These are phyloP conservation scores for Proterorhinus semilunaris DNA, from an alignment of 2,113 vertebrate species.

Conservation along the genomic window DNA sequence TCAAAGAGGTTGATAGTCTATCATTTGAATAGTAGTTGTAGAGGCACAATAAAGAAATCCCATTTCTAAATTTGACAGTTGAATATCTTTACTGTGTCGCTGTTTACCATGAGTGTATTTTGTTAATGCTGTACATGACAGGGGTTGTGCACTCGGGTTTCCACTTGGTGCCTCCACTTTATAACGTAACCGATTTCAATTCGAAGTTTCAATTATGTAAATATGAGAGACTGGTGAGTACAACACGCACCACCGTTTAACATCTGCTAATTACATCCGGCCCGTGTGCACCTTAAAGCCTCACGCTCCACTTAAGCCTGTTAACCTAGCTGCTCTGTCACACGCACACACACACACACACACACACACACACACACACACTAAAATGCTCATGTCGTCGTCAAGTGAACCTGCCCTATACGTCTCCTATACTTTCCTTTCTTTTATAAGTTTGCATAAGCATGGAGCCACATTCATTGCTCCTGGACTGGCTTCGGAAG, in stretches of 20 bases:
- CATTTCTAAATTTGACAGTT: too few relatives aligned
- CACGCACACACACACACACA: too few relatives aligned
- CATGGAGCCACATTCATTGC: background rate
- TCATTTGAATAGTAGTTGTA: too few relatives aligned
- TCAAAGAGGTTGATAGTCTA: too few relatives aligned
- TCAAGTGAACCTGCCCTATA: constrained; percentile 15
- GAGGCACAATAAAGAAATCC: too few relatives aligned
- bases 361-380: background rate
- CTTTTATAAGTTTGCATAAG: constrained; percentile 13
- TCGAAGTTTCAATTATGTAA: constrained; percentile 24
- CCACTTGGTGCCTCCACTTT: constrained; percentile 22
- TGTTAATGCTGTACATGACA: constrained; percentile 3
- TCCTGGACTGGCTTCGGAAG: constrained; percentile 26
- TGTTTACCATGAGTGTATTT: background rate
- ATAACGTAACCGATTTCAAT: background rate
- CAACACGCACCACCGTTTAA: constrained; percentile 11
- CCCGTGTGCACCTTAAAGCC: constrained; percentile 28
- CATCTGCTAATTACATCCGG: constrained; percentile 37
- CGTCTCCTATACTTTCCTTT: constrained; percentile 27
- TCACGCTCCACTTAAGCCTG: constrained; percentile 43
- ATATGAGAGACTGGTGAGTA: constrained; percentile 11
- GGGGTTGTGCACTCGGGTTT: constrained; percentile 1
- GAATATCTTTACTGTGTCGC: too few relatives aligned
- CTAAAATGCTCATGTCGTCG: constrained; percentile 14
- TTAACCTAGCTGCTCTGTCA: constrained; percentile 18